Conservation (phyloP, 2,797 vertebrate genomes). For the Sebastes melanostomus region DNA sequence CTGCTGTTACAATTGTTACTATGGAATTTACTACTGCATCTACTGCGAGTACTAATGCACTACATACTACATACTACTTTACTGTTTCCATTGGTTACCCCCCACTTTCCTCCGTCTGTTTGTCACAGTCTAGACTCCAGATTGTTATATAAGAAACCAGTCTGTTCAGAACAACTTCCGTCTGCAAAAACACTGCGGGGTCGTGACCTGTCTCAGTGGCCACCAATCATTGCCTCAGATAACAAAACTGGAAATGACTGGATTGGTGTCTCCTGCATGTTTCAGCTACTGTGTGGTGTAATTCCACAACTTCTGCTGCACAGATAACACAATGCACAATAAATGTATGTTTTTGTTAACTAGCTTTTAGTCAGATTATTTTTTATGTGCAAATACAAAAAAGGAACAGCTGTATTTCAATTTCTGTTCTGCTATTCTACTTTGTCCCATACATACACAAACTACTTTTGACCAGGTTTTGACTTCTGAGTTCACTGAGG, state of each 20-base stretch:
- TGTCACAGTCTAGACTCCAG: not conserved
- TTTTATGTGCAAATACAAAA: not conserved
- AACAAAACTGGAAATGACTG: conserved; percentile 13
- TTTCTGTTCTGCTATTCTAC: not conserved
- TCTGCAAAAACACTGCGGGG: not conserved
- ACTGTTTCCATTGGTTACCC: not conserved
- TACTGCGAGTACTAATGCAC: not conserved
- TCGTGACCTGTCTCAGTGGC: not conserved
- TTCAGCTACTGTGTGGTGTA: not conserved
- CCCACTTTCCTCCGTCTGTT: not conserved
- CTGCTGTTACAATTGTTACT: not conserved
- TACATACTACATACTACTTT: too few relatives aligned
- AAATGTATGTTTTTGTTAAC: not conserved
- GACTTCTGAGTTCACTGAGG: not conserved
- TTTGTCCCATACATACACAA: too few relatives aligned
- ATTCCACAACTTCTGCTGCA: not conserved
- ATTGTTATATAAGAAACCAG: not conserved
- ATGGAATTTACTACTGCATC: not conserved
- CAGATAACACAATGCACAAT: not conserved
- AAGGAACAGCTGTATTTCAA: not conserved
- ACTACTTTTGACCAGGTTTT: not conserved
- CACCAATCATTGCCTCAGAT: not conserved
- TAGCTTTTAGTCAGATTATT: not conserved
- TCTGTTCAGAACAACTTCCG: not conserved
- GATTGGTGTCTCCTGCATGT: not conserved